Evolutionary conservation across 35 echinoderm and acorn worm species (phyloP).

Genomic region (Eucidaris tribuloides): DNA sequence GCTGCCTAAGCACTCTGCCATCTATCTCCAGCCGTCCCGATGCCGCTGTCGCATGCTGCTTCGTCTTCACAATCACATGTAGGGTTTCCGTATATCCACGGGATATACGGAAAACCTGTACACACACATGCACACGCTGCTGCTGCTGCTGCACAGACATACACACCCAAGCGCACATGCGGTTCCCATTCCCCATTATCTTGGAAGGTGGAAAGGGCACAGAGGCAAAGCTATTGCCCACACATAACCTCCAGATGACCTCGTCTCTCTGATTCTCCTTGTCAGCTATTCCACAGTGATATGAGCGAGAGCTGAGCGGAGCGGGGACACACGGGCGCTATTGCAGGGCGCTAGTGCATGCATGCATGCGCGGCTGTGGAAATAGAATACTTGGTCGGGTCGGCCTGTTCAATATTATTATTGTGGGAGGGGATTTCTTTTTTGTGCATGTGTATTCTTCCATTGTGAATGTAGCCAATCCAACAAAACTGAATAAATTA

Average conservation of each 20-base stretch:
- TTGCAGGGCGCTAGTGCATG: no score
- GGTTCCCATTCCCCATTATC: not conserved
- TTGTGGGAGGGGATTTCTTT: no score
- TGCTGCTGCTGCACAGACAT: not conserved
- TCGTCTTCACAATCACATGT: not conserved
- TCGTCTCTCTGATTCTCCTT: not conserved
- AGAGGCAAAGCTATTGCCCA: constrained; percentile 24
- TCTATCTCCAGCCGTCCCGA: not conserved
- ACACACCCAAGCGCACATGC: not conserved
- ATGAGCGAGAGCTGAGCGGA: not conserved
- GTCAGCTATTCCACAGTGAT: constrained; percentile 32
- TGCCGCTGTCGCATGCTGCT: not conserved
- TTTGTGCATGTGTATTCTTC: no score
- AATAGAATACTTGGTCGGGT: no score
- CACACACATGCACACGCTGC: not conserved
- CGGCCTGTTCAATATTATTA: no score
- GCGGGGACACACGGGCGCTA: no score
- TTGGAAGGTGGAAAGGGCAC: constrained; percentile 23
- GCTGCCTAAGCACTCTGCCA: not conserved
- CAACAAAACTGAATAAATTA: no score
- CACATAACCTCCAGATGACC: constrained; percentile 31
- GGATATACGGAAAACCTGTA: no score
- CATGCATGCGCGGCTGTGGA: not conserved
- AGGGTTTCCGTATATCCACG: not conserved
- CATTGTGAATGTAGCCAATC: no score